Conservation (phyloP, 2,888 invertebrate species). For the Drosophila vallismaia region DNA sequence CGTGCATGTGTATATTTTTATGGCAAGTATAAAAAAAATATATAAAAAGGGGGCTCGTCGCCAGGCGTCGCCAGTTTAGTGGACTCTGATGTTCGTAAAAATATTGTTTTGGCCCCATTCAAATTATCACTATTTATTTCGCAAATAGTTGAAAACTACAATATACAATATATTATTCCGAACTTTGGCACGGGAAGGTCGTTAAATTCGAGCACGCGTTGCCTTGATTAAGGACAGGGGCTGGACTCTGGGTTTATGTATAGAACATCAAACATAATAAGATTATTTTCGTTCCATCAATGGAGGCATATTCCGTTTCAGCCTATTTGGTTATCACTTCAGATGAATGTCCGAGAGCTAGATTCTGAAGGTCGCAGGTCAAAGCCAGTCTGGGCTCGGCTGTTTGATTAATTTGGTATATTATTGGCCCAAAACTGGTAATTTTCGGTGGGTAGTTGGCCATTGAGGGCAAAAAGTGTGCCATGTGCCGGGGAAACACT, state of each 20-base stretch:
- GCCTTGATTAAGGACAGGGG: constrained; percentile 25
- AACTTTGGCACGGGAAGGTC: constrained; percentile 24
- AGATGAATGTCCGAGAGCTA: constrained; percentile 6
- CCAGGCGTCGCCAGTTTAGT: not conserved
- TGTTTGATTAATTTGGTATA: constrained; percentile 20
- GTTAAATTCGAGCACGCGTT: constrained; percentile 14
- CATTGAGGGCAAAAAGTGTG: constrained; percentile 27
- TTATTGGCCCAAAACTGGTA: constrained; percentile 28
- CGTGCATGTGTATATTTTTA: constrained; percentile 10
- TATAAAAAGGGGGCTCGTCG: constrained; percentile 47
- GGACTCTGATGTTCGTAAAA: constrained; percentile 17
- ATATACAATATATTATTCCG: not conserved
- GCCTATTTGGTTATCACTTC: constrained; percentile 18
- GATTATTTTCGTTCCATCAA: constrained; percentile 17
- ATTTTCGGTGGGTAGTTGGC: constrained; percentile 10
- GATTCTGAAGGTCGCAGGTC: constrained; percentile 16
- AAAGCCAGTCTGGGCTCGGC: constrained; percentile 27
- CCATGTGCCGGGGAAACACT: constrained; percentile 33
- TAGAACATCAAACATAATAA: constrained; percentile 4
- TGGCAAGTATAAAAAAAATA: constrained; percentile 18
- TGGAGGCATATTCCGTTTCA: constrained; percentile 24
- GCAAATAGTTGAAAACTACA: constrained; percentile 20
- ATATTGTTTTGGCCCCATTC: constrained; percentile 14
- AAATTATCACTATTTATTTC: constrained; percentile 26
- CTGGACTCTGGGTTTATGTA: constrained; percentile 9